Evolutionary conservation across 2,113 vertebrate genomes (phyloP), one percentile per base, ranked within the genome.

Genomic region (Pundamilia nyererei): DNA sequence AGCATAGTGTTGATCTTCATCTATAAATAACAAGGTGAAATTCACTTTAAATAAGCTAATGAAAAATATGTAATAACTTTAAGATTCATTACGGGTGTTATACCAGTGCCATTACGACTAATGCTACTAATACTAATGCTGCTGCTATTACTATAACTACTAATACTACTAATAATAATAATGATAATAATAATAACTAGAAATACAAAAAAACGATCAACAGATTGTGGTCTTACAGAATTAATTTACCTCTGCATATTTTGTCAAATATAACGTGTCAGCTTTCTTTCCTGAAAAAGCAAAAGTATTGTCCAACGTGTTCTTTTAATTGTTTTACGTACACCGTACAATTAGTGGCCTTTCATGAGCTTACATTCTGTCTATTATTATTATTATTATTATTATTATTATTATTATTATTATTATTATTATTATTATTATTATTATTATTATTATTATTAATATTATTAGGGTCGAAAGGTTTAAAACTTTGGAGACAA

Each of bases 111-210:
- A 38, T 6, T 65, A n/a, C 31, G 3, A 55, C 21, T 7, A 26
- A 26, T 55, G 7, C 21, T 13, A 55, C 21, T 56, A 62, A 35
- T 62, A n/a, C 31, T 65, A 65, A 11, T 35, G 19, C 31, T 35
- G 9, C 54, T 56, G 4, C 54, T 56, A 14, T 8, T 56, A 26
- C 54, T 11, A 35, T 9, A 17, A 38, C 17, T 35, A 12, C 15
- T 35, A 62, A 0, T 35, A 62, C 0, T 62, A 62, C 0, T 33
- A 31, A 0, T 62, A 62, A 1, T 33, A 33, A 10, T 62, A 33
- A 31, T 11, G 3, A 33, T 62, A 35, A 35, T 35, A 65, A 31
- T 35, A 65, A 38, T 65, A 68, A 68, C 38, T 5, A 13, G 19
- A 38, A 38, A 38, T 68, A 21, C 35, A 13, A 38, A 12, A 56